Conservation (phyloP, 2,113 vertebrate species). For the Bujurquina vittata region DNA sequence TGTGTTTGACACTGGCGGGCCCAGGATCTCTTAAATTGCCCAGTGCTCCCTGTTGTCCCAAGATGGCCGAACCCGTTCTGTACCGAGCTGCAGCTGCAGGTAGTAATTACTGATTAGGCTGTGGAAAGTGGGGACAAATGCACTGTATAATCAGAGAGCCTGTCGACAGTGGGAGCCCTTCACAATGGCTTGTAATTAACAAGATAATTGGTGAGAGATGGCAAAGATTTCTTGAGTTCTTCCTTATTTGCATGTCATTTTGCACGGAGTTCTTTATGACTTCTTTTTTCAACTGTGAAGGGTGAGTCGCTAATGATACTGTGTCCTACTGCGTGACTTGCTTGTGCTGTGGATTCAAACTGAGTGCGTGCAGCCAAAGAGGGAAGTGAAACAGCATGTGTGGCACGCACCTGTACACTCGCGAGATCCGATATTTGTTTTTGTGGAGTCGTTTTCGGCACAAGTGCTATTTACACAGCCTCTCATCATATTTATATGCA, state of each 20-base stretch:
- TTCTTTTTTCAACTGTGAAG: constrained; percentile 53
- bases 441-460: constrained; percentile 22
- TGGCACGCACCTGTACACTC: constrained; percentile 50
- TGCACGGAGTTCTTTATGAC: constrained; percentile 67
- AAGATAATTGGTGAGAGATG: constrained; percentile 84
- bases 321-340: constrained; percentile 35
- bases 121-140: constrained; percentile 79
- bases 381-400: constrained; percentile 3
- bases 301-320: constrained; percentile 70
- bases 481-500: constrained; percentile 30
- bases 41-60: constrained; percentile 53
- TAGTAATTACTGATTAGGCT: constrained; percentile 87
- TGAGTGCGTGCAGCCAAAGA: background rate
- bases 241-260: constrained; percentile 79
- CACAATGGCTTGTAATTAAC: constrained; percentile 86
- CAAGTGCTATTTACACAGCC: constrained; percentile 34
- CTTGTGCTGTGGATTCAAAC: constrained; percentile 29
- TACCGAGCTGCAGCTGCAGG: constrained; percentile 80
- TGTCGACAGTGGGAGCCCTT: constrained; percentile 77
- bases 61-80: constrained; percentile 58
- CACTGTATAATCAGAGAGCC: constrained; percentile 81
- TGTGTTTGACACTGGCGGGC: constrained; percentile 6
- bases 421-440: constrained; percentile 43
- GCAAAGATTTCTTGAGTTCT: constrained; percentile 77
- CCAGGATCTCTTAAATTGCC: constrained; percentile 29